Percentiles rank a stretch among this genome's conserved stretches.
Conservation (phyloP, 2,888 invertebrate species). For the Rhabditoides inermis region DNA sequence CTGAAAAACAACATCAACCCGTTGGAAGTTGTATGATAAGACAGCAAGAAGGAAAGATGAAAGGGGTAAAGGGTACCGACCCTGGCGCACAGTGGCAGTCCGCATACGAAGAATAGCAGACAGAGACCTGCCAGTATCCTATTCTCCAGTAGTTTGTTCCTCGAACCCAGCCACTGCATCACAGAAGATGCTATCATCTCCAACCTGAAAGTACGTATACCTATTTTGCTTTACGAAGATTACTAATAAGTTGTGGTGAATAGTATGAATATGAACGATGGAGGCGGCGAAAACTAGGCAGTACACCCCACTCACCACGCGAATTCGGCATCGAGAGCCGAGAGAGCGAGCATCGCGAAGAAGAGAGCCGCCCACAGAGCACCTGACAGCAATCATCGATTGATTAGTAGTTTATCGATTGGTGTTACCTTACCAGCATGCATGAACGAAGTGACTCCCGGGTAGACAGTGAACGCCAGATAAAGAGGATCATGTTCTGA, state of each 20-base stretch:
- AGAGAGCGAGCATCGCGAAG: conserved; percentile 42
- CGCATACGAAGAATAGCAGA: conserved; percentile 40
- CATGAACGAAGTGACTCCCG: conserved; percentile 45
- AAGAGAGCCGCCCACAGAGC: conserved; percentile 45
- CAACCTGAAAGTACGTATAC: conserved; percentile 33
- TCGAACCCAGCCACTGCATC: conserved; percentile 41
- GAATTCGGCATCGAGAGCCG: conserved; percentile 34
- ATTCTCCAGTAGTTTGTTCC: conserved; percentile 38
- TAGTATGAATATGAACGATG: too few relatives aligned
- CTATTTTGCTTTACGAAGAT: too few relatives aligned
- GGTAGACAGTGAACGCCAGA: conserved; percentile 45
- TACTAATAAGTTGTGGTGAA: too few relatives aligned
- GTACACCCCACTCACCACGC: conserved; percentile 27
- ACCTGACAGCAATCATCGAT: too few relatives aligned
- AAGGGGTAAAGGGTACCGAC: conserved; percentile 13
- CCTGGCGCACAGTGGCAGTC: conserved; percentile 43
- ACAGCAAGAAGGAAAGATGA: neutral
- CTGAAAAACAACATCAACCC: conserved; percentile 9
- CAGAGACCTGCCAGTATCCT: conserved; percentile 37
- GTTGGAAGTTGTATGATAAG: neutral
- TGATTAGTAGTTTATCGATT: too few relatives aligned
- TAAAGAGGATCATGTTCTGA: conserved; percentile 44
- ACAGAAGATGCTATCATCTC: conserved; percentile 48
- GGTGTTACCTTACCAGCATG: too few relatives aligned
- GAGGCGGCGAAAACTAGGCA: too few relatives aligned